Evolutionary conservation across 2,113 vertebrate genomes (phyloP).

Genomic region (Calypte anna): DNA sequence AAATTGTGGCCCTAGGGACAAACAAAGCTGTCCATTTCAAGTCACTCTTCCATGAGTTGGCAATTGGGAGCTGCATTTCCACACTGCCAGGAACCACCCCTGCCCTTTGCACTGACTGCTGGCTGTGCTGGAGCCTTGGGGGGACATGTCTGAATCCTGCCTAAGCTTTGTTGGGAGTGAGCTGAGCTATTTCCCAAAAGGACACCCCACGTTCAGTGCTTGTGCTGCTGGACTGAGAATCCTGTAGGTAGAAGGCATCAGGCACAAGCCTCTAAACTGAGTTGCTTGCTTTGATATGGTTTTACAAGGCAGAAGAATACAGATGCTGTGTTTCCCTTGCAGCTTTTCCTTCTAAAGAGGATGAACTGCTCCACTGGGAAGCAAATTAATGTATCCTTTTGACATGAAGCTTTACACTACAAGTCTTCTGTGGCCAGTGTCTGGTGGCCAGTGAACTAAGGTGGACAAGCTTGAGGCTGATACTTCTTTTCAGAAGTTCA

Average conservation of each 20-base stretch:
- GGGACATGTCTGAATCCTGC: neutral
- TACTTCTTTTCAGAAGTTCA: neutral
- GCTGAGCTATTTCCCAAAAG: neutral
- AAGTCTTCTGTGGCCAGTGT: neutral
- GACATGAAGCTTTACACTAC: neutral
- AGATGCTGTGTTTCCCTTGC: neutral
- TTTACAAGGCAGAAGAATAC: neutral
- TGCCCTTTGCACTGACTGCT: slow-evolving; percentile 36
- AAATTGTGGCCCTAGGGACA: slow-evolving; percentile 29
- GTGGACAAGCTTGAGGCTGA: neutral
- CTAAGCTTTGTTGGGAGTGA: neutral
- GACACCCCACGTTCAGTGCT: accelerated
- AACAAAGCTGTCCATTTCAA: neutral
- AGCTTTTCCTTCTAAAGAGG: neutral
- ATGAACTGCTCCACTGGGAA: neutral
- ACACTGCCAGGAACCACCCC: neutral
- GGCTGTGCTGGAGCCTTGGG: neutral
- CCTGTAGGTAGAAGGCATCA: neutral
- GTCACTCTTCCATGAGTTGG: slow-evolving; percentile 30
- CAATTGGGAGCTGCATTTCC: slow-evolving; percentile 15
- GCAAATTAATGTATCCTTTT: neutral
- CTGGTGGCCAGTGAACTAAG: neutral
- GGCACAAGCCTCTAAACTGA: neutral
- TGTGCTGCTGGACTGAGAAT: neutral
- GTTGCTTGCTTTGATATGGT: neutral